Evolutionary conservation across 2,113 vertebrate genomes (phyloP), one percentile per base, ranked within the genome.

Genomic region (Ploceus nigricollis): DNA sequence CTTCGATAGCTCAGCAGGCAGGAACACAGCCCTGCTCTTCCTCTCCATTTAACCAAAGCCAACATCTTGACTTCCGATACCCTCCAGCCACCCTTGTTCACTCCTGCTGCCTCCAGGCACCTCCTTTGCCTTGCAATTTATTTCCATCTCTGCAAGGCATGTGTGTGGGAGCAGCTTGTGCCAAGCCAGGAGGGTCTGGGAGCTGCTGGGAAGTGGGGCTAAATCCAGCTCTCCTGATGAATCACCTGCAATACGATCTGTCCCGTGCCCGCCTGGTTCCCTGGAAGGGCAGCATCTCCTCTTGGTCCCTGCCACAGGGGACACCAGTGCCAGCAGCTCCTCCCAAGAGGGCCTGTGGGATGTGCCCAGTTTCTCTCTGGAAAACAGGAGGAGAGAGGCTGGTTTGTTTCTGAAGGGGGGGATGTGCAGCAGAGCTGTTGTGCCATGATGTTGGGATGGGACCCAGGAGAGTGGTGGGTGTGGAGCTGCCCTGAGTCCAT

Each of bases 231-330:
- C 35, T 93, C 44, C 7, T 0, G 1, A 68, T 87, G 80, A 96
- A 89, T 93, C 92, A 56, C 79, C 65, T 89, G 96, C 92, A 95
- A 96, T 83, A 90, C 4, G 90, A 96, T 96, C 93, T 39, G 88
- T 85, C 63, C 78, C 0, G 2, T 13, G 73, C 37, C 71, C 0
- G 14, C 60, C 63, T 1, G 2, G 21, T 25, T 82, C 85, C 40
- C 60, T 45, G 17, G 3, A 77, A 94, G 79, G 92, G 64, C 92
- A 90, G 42, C 2, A 33, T 68, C 91, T 94, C 69, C 51, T 71
- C 51, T 31, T 75, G 65, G 56, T 76, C 68, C 53, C 64, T 8
- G 16, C 60, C 50, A 33, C 7, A 2, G 11, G 31, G 50, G 42
- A 66, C 81, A 87, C 13, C 60, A 58, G 7, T 33, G 54, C 56